Conservation (phyloP, 2,888 invertebrate genomes). For the Pachliopta kotzebuea region DNA sequence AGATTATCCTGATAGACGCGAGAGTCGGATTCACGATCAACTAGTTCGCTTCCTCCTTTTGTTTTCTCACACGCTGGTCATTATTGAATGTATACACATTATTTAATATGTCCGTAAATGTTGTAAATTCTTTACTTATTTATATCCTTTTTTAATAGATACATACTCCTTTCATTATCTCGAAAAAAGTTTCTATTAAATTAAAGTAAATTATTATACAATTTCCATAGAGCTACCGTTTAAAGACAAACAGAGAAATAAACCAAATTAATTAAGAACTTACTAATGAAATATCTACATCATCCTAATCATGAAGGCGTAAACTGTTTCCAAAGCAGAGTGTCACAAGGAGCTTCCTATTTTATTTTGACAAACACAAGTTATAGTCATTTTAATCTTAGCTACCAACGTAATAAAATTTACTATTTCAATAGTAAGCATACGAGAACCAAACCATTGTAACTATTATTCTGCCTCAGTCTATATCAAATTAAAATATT, state of each 20-base stretch:
- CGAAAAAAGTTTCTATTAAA: no score
- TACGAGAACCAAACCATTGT: neutral
- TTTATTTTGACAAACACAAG: neutral
- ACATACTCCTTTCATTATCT: neutral
- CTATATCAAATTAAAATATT: no score
- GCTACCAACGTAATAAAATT: neutral
- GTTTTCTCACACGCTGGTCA: constrained; percentile 1
- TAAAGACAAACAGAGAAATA: no score
- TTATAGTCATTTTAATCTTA: neutral
- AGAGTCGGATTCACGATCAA: constrained; percentile 25
- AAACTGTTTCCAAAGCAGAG: no score
- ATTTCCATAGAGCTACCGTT: no score
- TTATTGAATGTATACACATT: neutral
- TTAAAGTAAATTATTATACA: no score
- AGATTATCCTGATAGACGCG: constrained; percentile 60
- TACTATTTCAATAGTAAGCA: no score
- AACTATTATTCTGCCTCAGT: neutral
- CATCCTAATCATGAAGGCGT: no score
- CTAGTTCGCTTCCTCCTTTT: constrained; percentile 30
- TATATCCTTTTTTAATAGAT: neutral
- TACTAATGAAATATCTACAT: no score
- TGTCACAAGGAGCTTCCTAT: neutral
- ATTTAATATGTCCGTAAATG: neutral
- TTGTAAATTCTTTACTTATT: neutral
- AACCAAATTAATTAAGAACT: no score